Base-by-base conservation (phyloP, 2,888 invertebrate genomes). In the Netelia fuscicornis region DNA sequence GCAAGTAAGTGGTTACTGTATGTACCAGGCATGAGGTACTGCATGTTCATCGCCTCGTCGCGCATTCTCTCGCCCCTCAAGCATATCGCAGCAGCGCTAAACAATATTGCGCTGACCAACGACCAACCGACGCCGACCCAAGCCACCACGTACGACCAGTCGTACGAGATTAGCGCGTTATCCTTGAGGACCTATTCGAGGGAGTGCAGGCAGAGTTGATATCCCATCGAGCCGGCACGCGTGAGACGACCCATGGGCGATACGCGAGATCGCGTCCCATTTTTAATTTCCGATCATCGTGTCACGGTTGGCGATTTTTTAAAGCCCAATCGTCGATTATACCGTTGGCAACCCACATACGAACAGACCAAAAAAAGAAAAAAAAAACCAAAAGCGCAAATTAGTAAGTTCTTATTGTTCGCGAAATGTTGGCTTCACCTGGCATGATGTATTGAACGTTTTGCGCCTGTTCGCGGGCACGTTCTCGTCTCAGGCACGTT, bases 91-190 rank as follows among this genome's bases (percentile, higher is more conserved):
- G 98, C 98, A 94, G 98, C 98, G 92, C 98, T 97, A 94, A 98
- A 97, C 94, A 98, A 96, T 94, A 98, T 97, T 95, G 98, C 98
- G 92, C 98, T 97, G 94, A 98, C 95, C 94, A 98, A 96, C 92
- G 98, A 96, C 95, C 98, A 97, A 91, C 97, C 98, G 93, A 98
- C 98, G 94, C 98, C 98, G 95, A 98, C 97, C 98, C 98, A 99
- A 94, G 98, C 98, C 94, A 98, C 96, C 95, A 98, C 97, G 96
- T 98, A 99, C 92, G 98, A 98, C 98, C 98, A 99, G 95, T 98
- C 98, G 95, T 98, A 98, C 95, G 96, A 96, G 93, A 97, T 96
- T 95, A 97, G 96, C 90, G 97, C 96, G 95, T 97, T 97, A 94
- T 97, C 97, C 95, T 97, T 96, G 94, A 98, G 96, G 94, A 97